Evolutionary conservation across 1,140 invertebrate species (phyloP), one percentile per base, ranked within the genome.

Genomic region (Pseudobourletiella spinata): DNA sequence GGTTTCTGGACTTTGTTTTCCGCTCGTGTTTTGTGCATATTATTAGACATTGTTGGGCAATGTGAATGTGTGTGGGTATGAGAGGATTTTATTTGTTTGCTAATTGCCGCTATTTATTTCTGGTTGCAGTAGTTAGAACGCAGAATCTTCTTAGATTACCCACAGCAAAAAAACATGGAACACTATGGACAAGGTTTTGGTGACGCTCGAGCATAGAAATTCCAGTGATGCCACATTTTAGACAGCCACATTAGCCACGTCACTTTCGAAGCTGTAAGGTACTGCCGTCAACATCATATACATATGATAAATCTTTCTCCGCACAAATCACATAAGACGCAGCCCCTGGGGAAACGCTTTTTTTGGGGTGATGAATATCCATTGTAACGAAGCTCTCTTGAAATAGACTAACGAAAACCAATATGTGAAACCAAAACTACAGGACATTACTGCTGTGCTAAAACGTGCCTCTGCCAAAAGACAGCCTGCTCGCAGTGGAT

Each of bases 331-430:
- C 73, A 77, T 59, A 73, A 72, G 61, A 65, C 77, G 18, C 75
- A 77, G 56, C 76, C 76, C 2, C 67, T 78, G 16, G 76, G 76
- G 67, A 51, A 62, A 29, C 63, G 54, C 63, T 72, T 76, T n/a
- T 66, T 75, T 71, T 66, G 70, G 70, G 1, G 71, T 75, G 20
- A 71, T 78, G 3, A 79, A 79, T 70, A 70, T 32, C 6, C 68
- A 73, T 26, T 78, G 74, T 56, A 72, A 73, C 61, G 68, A 72
- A 61, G 73, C 6, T 4, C 44, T 46, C 4, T 18, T 4, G 6
- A 20, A 46, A 46, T 46, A 20, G 44, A 6, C 6, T 15, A 8
- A 6, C 44, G 22, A 46, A 20, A 46, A 46, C 18, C 8, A 46
- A 46, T 14, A 8, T 14, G 18, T 8, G 18, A 46, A 20, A 18